Percentiles rank a stretch among this genome's conserved stretches.
These are phyloP conservation scores for Sphenodon punctatus DNA, from an alignment of 2,797 vertebrate species.

Conservation along the genomic window DNA sequence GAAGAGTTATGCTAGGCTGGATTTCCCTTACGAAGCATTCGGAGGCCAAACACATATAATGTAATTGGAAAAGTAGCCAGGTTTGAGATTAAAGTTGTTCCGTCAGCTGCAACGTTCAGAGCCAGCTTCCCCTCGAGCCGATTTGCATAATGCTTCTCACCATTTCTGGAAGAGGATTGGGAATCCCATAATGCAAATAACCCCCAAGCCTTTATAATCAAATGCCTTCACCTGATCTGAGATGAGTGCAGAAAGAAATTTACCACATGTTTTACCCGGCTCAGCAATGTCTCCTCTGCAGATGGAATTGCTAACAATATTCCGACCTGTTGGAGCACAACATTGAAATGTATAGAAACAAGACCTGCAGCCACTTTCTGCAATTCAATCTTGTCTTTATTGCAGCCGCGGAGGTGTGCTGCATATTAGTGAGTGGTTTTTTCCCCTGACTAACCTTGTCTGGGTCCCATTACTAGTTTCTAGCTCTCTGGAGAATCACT, in stretches of 20 bases:
- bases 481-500: not conserved
- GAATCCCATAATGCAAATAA: conserved; percentile 71
- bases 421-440: conserved; percentile 53
- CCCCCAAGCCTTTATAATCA: conserved; percentile 43
- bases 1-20: conserved; percentile 31
- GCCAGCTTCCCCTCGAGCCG: conserved; percentile 47
- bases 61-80: conserved; percentile 43
- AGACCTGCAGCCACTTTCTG: conserved; percentile 71
- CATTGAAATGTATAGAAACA: conserved; percentile 71
- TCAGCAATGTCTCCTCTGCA: conserved; percentile 61
- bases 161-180: conserved; percentile 51
- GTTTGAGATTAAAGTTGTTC: conserved; percentile 51
- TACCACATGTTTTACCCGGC: conserved; percentile 65
- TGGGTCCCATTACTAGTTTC: not conserved
- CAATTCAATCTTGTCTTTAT: conserved; percentile 74
- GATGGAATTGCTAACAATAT: conserved; percentile 72
- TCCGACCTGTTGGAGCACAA: conserved; percentile 75
- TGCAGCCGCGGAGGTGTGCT: conserved; percentile 34
- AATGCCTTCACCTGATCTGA: conserved; percentile 54
- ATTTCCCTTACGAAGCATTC: conserved; percentile 54
- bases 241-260: conserved; percentile 56
- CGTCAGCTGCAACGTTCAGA: conserved; percentile 26
- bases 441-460: conserved; percentile 55
- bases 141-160: conserved; percentile 45
- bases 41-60: conserved; percentile 15